A percentile compares a stretch with the other conserved stretches of the same genome.
These are phyloP conservation scores for Cephalopterus ornatus DNA, from an alignment of 2,113 vertebrate genomes.

Conservation along the genomic window DNA sequence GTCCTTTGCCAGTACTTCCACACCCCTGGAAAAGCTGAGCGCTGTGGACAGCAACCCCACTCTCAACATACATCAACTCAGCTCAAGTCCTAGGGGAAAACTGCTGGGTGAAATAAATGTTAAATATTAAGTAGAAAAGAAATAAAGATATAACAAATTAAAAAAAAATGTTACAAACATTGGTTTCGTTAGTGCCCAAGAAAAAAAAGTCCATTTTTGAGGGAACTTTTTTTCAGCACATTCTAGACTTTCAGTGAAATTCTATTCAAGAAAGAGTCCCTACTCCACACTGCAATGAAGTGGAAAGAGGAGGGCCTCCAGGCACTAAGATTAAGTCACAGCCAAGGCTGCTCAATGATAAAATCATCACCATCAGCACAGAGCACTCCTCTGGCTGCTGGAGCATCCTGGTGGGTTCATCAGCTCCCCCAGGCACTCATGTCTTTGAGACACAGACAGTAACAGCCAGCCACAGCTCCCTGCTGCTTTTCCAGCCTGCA, in stretches of 20 bases:
- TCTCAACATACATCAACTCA: not conserved
- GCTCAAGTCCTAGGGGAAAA: not conserved
- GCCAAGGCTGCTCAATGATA: not conserved
- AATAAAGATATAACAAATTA: not conserved
- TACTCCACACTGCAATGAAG: not conserved
- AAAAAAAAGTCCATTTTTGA: not conserved
- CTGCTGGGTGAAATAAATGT: not conserved
- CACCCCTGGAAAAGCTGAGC: not conserved
- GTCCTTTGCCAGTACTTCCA: not conserved
- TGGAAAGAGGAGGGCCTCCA: not conserved
- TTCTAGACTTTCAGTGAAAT: not conserved
- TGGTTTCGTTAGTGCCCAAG: not conserved
- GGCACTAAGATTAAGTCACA: not conserved
- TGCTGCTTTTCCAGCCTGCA: slow-evolving; percentile 10
- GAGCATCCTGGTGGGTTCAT: not conserved
- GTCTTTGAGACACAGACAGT: not conserved
- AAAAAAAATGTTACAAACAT: not conserved
- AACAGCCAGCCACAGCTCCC: not conserved
- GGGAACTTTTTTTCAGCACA: not conserved
- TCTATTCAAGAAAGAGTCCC: not conserved
- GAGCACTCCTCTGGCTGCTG: not conserved
- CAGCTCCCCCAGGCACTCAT: not conserved
- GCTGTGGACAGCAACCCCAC: not conserved
- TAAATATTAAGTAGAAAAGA: not conserved
- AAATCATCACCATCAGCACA: not conserved